Percentiles rank a stretch among this genome's conserved stretches.
These are phyloP conservation scores for Manduca sexta DNA, from an alignment of 1,140 invertebrate species.

Conservation along the genomic window DNA sequence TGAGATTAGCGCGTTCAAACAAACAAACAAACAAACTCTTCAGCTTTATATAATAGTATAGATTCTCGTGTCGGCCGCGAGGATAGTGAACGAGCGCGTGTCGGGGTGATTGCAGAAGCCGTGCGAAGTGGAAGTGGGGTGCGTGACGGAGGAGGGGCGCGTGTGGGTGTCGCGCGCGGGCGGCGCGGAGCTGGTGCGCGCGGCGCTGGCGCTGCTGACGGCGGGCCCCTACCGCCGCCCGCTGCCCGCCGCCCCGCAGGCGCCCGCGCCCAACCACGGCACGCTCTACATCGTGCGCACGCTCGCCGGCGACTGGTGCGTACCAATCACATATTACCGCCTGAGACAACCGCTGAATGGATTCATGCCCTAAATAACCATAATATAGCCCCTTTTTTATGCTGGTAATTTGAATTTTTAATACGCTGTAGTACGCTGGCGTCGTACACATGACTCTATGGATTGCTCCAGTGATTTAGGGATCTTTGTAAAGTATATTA, in stretches of 20 bases:
- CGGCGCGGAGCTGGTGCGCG: constrained; percentile 41
- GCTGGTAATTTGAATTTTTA: no score
- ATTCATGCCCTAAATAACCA: no score
- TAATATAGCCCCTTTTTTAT: no score
- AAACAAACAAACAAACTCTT: no score
- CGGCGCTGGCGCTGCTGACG: constrained; percentile 51
- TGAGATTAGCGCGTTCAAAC: no score
- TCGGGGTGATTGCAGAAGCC: constrained; percentile 26
- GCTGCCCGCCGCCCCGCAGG: constrained; percentile 55
- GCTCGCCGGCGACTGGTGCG: constrained; percentile 54
- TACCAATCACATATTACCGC: neutral
- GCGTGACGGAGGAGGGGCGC: constrained; percentile 62
- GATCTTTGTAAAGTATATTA: no score
- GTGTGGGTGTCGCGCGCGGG: constrained; percentile 63
- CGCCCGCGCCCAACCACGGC: constrained; percentile 36
- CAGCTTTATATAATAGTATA: no score
- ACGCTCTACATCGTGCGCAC: constrained; percentile 64
- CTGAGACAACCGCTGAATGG: no score
- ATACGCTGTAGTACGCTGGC: no score
- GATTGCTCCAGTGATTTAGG: no score
- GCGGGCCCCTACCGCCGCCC: constrained; percentile 57
- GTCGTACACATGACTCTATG: no score
- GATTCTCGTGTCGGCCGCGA: no score
- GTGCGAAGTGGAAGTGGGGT: constrained; percentile 60
- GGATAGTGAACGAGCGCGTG: neutral